A percentile compares a stretch with the other conserved stretches of the same genome.
These are phyloP conservation scores for Dione juno DNA, from an alignment of 2,888 invertebrate species.

Conservation along the genomic window DNA sequence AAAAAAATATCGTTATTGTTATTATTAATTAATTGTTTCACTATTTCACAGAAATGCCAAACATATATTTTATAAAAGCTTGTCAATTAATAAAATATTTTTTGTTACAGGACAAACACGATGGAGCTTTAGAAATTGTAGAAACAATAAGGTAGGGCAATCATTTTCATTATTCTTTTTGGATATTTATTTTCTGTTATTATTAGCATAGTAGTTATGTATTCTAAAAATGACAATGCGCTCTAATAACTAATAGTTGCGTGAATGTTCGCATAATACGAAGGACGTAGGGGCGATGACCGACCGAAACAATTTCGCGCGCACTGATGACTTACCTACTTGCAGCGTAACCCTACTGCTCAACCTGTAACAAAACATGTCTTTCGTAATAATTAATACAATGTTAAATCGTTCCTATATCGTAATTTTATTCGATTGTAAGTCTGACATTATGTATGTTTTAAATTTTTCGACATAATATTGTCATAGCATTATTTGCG, in stretches of 20 bases:
- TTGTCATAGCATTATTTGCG: slow-evolving; percentile 10
- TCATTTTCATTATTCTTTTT: slow-evolving; percentile 18
- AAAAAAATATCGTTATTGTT: background rate
- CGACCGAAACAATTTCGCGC: slow-evolving; percentile 56
- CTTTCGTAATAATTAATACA: slow-evolving; percentile 24
- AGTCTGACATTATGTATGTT: too few relatives aligned
- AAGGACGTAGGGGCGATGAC: slow-evolving; percentile 59
- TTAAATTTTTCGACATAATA: background rate
- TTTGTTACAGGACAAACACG: slow-evolving; percentile 91
- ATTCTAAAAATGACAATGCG: slow-evolving; percentile 46
- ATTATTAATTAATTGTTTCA: background rate
- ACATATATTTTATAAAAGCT: background rate
- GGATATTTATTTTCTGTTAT: background rate
- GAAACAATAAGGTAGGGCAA: slow-evolving; percentile 91
- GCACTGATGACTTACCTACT: slow-evolving; percentile 50
- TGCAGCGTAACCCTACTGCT: slow-evolving; percentile 48
- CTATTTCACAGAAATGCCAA: background rate
- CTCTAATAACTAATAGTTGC: slow-evolving; percentile 53
- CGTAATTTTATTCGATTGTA: slow-evolving; percentile 18
- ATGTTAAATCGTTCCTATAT: slow-evolving; percentile 26
- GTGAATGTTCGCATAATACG: slow-evolving; percentile 52
- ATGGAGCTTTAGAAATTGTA: slow-evolving; percentile 95
- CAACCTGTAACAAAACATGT: slow-evolving; percentile 48
- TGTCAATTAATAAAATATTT: slow-evolving; percentile 14
- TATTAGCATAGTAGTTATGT: background rate